phyloP scores from a whole-genome alignment of 2,113 vertebrate genomes.

The Aptenodytes patagonicus region DNA sequence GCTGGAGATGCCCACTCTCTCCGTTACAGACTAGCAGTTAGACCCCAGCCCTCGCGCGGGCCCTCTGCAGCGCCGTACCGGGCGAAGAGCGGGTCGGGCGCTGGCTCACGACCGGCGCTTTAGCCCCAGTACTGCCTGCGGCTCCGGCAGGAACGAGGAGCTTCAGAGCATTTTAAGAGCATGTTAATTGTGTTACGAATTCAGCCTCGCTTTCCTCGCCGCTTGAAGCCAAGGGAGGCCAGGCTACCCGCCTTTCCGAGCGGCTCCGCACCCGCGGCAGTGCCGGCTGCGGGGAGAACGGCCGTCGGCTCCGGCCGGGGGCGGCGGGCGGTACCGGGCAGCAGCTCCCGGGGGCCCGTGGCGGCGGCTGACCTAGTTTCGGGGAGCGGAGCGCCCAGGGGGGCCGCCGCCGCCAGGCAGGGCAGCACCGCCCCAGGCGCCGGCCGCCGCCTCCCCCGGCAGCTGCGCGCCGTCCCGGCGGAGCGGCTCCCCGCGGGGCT shows the following conservation, averaged over 20 bases:
- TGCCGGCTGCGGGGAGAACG: not conserved
- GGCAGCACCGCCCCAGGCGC: not conserved
- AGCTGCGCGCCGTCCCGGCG: not conserved
- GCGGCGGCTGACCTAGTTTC: not conserved
- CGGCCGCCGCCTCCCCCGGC: not conserved
- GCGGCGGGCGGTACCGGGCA: not conserved
- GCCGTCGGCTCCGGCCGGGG: not conserved
- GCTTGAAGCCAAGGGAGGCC: not conserved
- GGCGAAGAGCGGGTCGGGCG: not conserved
- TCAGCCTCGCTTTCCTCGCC: not conserved
- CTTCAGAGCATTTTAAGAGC: not conserved
- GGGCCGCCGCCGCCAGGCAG: not conserved
- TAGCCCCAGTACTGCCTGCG: not conserved
- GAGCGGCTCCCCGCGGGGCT: not conserved
- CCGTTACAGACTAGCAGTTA: rapidly evolving
- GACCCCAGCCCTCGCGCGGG: not conserved
- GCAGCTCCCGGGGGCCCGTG: not conserved
- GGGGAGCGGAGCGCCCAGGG: not conserved
- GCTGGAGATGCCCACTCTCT: not conserved
- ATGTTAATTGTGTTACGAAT: rapidly evolving
- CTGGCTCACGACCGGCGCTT: not conserved
- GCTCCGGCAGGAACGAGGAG: not conserved
- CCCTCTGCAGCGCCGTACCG: rapidly evolving
- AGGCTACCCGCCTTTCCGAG: not conserved
- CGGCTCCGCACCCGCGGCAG: not conserved